phyloP scores from a whole-genome alignment of 2,888 invertebrate genomes.

The Melanargia galathea region DNA sequence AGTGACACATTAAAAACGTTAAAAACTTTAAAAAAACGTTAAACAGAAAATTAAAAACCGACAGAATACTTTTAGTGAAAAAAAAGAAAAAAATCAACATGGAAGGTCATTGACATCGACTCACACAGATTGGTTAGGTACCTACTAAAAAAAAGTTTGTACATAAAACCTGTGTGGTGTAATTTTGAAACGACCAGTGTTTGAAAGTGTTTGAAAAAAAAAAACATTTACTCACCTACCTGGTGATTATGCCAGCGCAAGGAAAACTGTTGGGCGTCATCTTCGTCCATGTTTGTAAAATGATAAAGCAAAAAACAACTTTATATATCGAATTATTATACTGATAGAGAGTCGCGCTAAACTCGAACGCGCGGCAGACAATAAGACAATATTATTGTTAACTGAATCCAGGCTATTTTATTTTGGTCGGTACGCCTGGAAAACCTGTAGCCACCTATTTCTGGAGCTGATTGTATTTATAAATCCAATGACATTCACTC shows the following conservation, averaged over 20 bases:
- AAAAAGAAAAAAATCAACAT: slow-evolving; percentile 19
- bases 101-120: slow-evolving; percentile 12
- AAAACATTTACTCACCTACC: slow-evolving; percentile 83
- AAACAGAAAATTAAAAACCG: slow-evolving; percentile 7
- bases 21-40: too few relatives aligned
- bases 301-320: slow-evolving; percentile 50
- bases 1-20: slow-evolving; percentile 23
- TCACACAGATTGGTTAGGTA: slow-evolving; percentile 4
- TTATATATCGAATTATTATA: slow-evolving; percentile 12
- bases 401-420: slow-evolving; percentile 82
- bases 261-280: slow-evolving; percentile 89
- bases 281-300: slow-evolving; percentile 76
- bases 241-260: slow-evolving; percentile 93
- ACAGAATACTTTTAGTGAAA: neutral
- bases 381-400: slow-evolving; percentile 79
- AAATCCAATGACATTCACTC: slow-evolving; percentile 83
- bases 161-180: slow-evolving; percentile 43
- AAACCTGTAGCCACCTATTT: slow-evolving; percentile 83
- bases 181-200: too few relatives aligned
- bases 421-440: slow-evolving; percentile 82
- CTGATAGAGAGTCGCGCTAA: slow-evolving; percentile 56
- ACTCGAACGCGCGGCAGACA: slow-evolving; percentile 54
- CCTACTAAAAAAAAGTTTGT: slow-evolving; percentile 11
- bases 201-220: slow-evolving; percentile 57
- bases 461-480: slow-evolving; percentile 83